Base-by-base conservation (phyloP, 2,888 invertebrate species). In the Embidobia sp. region DNA sequence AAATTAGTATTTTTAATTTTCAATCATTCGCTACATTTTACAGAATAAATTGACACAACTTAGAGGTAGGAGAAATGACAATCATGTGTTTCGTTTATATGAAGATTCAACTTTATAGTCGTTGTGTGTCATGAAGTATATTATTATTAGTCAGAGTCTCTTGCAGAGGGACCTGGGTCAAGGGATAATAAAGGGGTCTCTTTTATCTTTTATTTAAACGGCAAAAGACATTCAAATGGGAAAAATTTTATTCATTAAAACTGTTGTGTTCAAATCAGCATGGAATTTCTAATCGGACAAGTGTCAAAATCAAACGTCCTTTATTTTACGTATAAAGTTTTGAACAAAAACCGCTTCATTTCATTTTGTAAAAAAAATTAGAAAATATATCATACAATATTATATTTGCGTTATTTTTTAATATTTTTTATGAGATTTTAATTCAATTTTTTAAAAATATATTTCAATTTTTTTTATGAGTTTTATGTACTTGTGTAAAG, bases 171-270 rank as follows among this genome's bases (percentile, higher is more conserved):
- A 61, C 46, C 35, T 61, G 44, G 59, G 59, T 61, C 59, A 61
- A 61, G 46, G 59, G 59, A 61, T 46, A 59, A 61, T 61, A 61
- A 35, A 61, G 46, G 59, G 59, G 59, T 46, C 46, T 46, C 46
- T 44, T 46, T 61, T 61, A 61, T 61, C 59, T 61, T 61, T 46
- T 22, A 46, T 44, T 61, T 46, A 48, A 61, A 61, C 59, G 46
- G 46, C 31, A 61, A 44, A 61, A 61, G 46, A 61, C 59, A 35
- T 33, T 61, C 35, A 16, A 35, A 44, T 22, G 31, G 22, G 10
- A 51, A 42, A 55, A 40, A 16, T 29, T 16, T 22, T 42, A 55
- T 27, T 55, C 18, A 27, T 18, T 42, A 55, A 53, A 53, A 27
- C 11, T 22, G 22, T 19, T 35, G 5, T 22, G 11, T 13, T 26